Base-by-base conservation (phyloP, 2,797 vertebrate genomes). In the Pipistrellus kuhlii region DNA sequence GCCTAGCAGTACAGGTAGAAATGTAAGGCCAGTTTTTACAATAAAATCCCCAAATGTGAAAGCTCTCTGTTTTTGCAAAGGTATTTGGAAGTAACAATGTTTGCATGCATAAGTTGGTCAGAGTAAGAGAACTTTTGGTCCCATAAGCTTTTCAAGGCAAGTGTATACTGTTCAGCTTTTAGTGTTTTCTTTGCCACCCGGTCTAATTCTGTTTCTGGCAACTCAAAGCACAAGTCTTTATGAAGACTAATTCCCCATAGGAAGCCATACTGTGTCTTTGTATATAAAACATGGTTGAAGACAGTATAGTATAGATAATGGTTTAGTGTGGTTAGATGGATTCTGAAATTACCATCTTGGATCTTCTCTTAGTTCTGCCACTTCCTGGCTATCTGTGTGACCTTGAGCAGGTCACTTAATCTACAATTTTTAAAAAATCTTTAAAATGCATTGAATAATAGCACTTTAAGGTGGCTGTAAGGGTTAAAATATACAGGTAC, bases 1-100 rank as follows among this genome's bases (percentile, higher is more conserved):
- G 88, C 17, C 13, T 91, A 97, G 95, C 84, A 93, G 78, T 46
- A 75, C 44, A 93, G 81, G 88, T 53, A 95, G 90, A 97, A 96
- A 66, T 6, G 17, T 89, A 94, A 81, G 66, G 76, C 91, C 66
- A 81, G 71, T 90, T 97, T 97, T 62, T 35, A 84, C 25, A 5
- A 66, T 83, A 93, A 96, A 94, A 93, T 51, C 8, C 25, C 27
- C 23, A 51, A 53, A 71, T 92, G 17, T 46, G 30, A 91, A 94
- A 76, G n/a, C 51, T 66, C 3, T 85, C 15, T 17, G 17, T 69
- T 81, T 91, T 87, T 38, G 71, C 46, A 90, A 64, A 85, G 48
- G 17, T 46, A 20, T 82, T 90, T 95, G 62, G 72, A 94, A 96
- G 27, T 46, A 48, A 0, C 86, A 48, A 90, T 72, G n/a, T 55